Evolutionary conservation across 1,140 invertebrate genomes (phyloP).

Genomic region (Brachionus koreanus): DNA sequence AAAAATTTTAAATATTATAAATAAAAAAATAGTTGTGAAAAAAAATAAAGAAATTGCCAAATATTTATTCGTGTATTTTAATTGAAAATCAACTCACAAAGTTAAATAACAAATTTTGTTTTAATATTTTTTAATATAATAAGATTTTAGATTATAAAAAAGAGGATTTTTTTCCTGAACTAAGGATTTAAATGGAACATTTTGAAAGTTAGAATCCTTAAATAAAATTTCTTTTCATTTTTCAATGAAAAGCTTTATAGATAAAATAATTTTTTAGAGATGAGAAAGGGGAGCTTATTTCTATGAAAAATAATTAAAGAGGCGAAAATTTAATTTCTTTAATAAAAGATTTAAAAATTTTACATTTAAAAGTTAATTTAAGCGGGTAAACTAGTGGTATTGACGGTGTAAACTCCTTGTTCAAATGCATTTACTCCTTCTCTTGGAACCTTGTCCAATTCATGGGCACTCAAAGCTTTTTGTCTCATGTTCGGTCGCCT

Average conservation of each 20-base stretch:
- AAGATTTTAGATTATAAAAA: too few relatives aligned
- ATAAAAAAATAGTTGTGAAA: too few relatives aligned
- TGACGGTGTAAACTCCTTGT: constrained; percentile 36
- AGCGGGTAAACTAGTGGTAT: constrained; percentile 31
- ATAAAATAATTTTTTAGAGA: neutral
- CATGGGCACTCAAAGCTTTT: constrained; percentile 24
- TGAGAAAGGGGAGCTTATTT: neutral
- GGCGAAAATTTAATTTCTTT: neutral
- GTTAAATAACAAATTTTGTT: too few relatives aligned
- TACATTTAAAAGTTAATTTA: neutral
- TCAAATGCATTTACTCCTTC: constrained; percentile 26
- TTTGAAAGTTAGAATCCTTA: too few relatives aligned
- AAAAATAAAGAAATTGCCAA: too few relatives aligned
- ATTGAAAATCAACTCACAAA: too few relatives aligned
- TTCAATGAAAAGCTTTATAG: neutral
- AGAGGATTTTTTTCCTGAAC: too few relatives aligned
- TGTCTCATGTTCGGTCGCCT: neutral
- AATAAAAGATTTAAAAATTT: neutral
- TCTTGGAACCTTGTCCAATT: constrained; percentile 33
- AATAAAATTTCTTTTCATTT: too few relatives aligned
- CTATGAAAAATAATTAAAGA: neutral
- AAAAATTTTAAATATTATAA: too few relatives aligned
- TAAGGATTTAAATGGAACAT: too few relatives aligned
- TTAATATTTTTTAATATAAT: too few relatives aligned
- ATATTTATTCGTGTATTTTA: too few relatives aligned